phyloP scores from a whole-genome alignment of 1,140 invertebrate genomes.

The Pissodes strobi region DNA sequence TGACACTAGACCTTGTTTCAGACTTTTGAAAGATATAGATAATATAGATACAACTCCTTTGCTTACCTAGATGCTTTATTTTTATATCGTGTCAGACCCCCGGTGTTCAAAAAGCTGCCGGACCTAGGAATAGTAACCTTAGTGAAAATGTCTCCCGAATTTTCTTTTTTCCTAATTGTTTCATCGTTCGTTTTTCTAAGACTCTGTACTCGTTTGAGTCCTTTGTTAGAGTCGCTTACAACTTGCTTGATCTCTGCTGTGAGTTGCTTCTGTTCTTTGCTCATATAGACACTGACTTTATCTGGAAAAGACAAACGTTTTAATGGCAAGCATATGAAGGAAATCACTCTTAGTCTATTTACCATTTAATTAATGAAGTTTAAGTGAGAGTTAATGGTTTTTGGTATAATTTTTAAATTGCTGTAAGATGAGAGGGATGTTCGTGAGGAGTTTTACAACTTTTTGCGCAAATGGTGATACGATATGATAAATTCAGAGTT shows the following conservation, averaged over 20 bases:
- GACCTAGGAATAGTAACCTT: slow-evolving; percentile 82
- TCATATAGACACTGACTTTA: slow-evolving; percentile 59
- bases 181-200: slow-evolving; percentile 55
- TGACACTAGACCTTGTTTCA: no score
- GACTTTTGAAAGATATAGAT: no score
- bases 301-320: slow-evolving; percentile 35
- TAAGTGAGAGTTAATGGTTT: no score
- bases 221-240: slow-evolving; percentile 48
- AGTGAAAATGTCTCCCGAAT: slow-evolving; percentile 74
- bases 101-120: slow-evolving; percentile 79
- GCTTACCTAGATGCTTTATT: slow-evolving; percentile 65
- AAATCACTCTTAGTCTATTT: no score
- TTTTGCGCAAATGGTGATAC: no score
- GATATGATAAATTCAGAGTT: no score
- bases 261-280: slow-evolving; percentile 52
- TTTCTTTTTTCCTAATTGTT: slow-evolving; percentile 53
- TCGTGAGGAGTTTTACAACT: no score
- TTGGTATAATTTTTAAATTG: no score
- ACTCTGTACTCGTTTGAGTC: slow-evolving; percentile 60
- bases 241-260: slow-evolving; percentile 54
- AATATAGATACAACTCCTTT: neutral
- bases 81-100: slow-evolving; percentile 71
- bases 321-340: neutral
- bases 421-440: no score
- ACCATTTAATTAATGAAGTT: no score